Percentiles rank a stretch among this genome's conserved stretches.
These are phyloP conservation scores for Apodemus speciosus DNA, from an alignment of 2,113 vertebrate species.

Conservation along the genomic window DNA sequence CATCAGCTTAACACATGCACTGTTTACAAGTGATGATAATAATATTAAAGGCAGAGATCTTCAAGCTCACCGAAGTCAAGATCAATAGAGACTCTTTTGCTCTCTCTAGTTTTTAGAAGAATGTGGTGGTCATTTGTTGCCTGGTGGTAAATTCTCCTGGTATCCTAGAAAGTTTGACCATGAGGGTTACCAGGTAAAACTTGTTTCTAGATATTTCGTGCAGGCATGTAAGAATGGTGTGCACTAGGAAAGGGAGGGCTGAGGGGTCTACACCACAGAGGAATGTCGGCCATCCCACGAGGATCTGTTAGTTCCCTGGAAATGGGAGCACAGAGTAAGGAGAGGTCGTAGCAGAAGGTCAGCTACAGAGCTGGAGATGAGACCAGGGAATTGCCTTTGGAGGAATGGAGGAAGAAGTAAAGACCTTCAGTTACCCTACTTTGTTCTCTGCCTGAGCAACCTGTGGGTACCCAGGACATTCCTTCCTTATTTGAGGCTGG, in stretches of 20 bases:
- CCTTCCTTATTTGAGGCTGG: not conserved
- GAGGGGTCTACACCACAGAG: too few relatives aligned
- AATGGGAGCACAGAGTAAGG: not conserved
- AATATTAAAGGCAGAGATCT: not conserved
- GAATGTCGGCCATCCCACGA: not conserved
- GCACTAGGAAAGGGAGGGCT: not conserved
- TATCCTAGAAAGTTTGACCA: not conserved
- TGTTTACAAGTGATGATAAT: not conserved
- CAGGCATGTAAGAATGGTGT: not conserved
- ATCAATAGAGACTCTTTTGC: not conserved
- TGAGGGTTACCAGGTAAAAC: not conserved
- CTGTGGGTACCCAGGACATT: not conserved
- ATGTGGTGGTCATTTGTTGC: not conserved
- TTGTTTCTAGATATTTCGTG: not conserved
- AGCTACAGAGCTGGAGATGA: not conserved
- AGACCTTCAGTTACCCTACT: not conserved
- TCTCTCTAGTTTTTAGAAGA: not conserved
- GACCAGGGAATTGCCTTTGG: fast-evolving
- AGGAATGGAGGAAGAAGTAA: not conserved
- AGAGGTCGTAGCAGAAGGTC: not conserved
- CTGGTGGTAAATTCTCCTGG: too few relatives aligned
- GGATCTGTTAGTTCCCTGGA: not conserved
- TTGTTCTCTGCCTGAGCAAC: not conserved
- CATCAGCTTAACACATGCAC: not conserved
- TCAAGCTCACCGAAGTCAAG: slow-evolving; percentile 40